These are phyloP conservation scores for Moxostoma hubbsi DNA, from an alignment of 2,797 vertebrate genomes.

Conservation along the genomic window DNA sequence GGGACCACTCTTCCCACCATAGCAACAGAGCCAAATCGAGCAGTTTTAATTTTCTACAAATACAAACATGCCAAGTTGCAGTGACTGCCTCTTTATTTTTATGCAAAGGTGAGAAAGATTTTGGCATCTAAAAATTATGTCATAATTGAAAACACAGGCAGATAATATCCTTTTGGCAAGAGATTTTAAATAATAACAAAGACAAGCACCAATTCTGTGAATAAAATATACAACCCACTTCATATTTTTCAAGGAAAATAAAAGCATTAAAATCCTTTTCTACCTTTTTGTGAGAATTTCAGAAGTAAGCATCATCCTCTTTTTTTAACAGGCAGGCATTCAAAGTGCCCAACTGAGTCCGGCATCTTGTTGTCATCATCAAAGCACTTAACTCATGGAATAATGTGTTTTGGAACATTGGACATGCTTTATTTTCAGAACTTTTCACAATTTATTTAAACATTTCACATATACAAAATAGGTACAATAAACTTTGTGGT, in stretches of 20 bases:
- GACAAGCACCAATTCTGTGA: slow-evolving; percentile 21
- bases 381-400: slow-evolving; percentile 89
- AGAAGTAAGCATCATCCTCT: neutral
- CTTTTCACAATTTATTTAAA: slow-evolving; percentile 99
- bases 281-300: neutral
- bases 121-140: slow-evolving; percentile 34
- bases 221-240: slow-evolving; percentile 18
- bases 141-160: slow-evolving; percentile 33
- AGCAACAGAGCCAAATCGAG: neutral
- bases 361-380: slow-evolving; percentile 64
- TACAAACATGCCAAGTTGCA: slow-evolving; percentile 53
- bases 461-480: slow-evolving; percentile 99
- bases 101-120: slow-evolving; percentile 45
- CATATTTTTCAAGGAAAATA: slow-evolving; percentile 4
- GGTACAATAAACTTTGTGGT: slow-evolving; percentile 93
- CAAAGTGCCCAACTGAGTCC: slow-evolving; percentile 14
- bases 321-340: neutral
- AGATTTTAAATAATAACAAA: slow-evolving; percentile 6
- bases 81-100: slow-evolving; percentile 54
- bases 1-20: too few relatives aligned
- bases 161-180: neutral
- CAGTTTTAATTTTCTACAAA: slow-evolving; percentile 30
- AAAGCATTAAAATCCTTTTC: slow-evolving; percentile 20
- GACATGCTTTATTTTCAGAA: slow-evolving; percentile 99
- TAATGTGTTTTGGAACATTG: slow-evolving; percentile 95